A percentile compares a stretch with the other conserved stretches of the same genome.
Evolutionary conservation across 2,797 vertebrate species (phyloP).

Genomic region (Vultur gryphus): DNA sequence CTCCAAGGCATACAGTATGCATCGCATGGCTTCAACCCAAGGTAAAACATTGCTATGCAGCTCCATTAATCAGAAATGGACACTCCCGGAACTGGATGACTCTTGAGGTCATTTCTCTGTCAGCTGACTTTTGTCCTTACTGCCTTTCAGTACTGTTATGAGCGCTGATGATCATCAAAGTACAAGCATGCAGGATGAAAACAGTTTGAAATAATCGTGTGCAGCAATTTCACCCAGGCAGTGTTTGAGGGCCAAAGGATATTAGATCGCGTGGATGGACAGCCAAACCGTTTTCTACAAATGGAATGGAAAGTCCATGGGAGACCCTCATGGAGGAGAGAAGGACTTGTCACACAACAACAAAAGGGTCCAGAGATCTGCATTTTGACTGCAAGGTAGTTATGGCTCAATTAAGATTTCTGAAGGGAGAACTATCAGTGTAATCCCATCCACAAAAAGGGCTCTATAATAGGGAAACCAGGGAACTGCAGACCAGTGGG

Average conservation of each 20-base stretch:
- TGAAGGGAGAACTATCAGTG: neutral
- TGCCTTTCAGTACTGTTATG: neutral
- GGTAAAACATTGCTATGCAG: neutral
- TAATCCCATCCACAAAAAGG: neutral
- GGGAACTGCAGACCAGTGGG: neutral
- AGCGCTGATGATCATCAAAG: neutral
- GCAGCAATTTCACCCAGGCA: neutral
- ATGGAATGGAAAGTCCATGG: neutral
- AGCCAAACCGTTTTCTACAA: neutral
- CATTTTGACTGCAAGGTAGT: neutral
- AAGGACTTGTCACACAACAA: neutral
- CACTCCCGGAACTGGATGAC: neutral
- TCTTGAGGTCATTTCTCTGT: neutral
- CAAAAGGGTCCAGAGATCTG: neutral
- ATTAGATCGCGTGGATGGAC: neutral
- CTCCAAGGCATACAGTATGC: neutral
- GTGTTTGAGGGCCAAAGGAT: neutral
- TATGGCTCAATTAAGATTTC: neutral
- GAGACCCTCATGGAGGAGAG: neutral
- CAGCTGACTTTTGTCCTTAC: neutral
- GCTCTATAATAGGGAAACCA: neutral
- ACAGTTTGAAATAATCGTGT: neutral
- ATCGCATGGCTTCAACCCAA: neutral
- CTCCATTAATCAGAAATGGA: neutral
- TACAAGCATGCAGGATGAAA: neutral